phyloP scores from a whole-genome alignment of 2,797 vertebrate genomes.

The Catostomus latipinnis region DNA sequence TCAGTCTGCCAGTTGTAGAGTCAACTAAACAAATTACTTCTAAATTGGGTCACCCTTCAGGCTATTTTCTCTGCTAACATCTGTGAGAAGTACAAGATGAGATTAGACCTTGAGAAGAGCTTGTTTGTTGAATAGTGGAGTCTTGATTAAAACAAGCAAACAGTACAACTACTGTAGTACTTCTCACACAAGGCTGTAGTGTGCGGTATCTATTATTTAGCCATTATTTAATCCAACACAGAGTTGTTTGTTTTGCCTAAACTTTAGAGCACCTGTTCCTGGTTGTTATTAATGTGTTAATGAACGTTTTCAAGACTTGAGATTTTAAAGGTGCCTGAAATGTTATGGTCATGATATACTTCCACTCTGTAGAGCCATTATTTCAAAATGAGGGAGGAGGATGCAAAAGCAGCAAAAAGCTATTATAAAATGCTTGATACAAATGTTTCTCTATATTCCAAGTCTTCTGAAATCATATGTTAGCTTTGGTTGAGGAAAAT shows the following conservation, averaged over 20 bases:
- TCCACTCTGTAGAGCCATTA: neutral
- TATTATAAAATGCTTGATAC: too few species aligned
- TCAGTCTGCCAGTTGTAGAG: conserved; percentile 67
- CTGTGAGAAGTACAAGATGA: conserved; percentile 2
- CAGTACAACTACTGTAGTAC: conserved; percentile 20
- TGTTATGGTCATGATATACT: neutral
- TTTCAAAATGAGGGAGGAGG: neutral
- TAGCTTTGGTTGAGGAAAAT: too few species aligned
- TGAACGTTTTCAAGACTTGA: conserved; percentile 6
- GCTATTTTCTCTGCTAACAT: conserved; percentile 30
- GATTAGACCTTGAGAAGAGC: conserved; percentile 21
- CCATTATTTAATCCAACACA: conserved; percentile 4
- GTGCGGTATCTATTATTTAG: conserved; percentile 11
- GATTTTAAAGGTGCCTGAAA: neutral
- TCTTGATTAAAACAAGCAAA: conserved; percentile 52
- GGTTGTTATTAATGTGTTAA: neutral
- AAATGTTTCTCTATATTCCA: too few species aligned
- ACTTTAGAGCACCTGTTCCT: conserved; percentile 13
- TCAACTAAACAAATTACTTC: conserved; percentile 77
- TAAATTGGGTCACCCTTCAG: conserved; percentile 46
- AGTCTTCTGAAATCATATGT: too few species aligned
- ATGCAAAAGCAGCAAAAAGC: too few species aligned
- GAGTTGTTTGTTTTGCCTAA: conserved; percentile 28
- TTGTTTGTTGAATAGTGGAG: conserved; percentile 40
- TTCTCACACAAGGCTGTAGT: neutral